Base-by-base conservation (phyloP, 2,888 invertebrate genomes). In the Cheilosia variabilis region DNA sequence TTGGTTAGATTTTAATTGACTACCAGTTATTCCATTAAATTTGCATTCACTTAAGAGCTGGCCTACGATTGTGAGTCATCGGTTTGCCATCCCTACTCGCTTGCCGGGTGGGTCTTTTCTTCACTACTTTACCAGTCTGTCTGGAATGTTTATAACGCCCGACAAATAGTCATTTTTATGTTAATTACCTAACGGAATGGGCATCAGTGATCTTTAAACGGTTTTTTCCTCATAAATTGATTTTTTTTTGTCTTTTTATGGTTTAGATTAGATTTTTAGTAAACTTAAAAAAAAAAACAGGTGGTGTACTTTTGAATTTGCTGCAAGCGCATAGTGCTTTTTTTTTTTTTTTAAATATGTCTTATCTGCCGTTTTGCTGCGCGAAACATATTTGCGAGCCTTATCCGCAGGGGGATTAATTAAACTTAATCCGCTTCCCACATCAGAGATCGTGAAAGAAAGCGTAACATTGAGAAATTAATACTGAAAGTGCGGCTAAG, bases 21-120 rank as follows among this genome's bases (percentile, higher is more conserved):
- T 24, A 53, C 52, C 65, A 68, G 75, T 68, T 53, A 50, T 19
- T 27, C 45, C 69, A 58, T 76, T 58, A 65, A 82, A 82, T 82
- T 82, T 82, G 66, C 82, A 82, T 82, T 77, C 71, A 58, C 76
- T 47, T 58, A 52, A 77, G 37, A 47, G 52, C n/a, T 45, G 31
- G 71, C 19, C 43, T 43, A 63, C 68, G 37, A 37, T 37, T 37
- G 1, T 0, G 31, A 78, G 45, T 78, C 78, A 78, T 34, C 31
- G 47, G 47, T 34, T 47, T 45, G 69, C 58, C 53, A 24, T 41
- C 2, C 7, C 27, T 27, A 6, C 13, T 22, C 13, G 15, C 19
- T 24, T 4, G 22, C 52, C 7, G 9, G 31, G 13, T 19, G 22
- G 22, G 13, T 7, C 2, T 34, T 34, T 34, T 34, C 34, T 34